phyloP scores from a whole-genome alignment of 2,797 vertebrate genomes.

The Sciurus vulgaris region DNA sequence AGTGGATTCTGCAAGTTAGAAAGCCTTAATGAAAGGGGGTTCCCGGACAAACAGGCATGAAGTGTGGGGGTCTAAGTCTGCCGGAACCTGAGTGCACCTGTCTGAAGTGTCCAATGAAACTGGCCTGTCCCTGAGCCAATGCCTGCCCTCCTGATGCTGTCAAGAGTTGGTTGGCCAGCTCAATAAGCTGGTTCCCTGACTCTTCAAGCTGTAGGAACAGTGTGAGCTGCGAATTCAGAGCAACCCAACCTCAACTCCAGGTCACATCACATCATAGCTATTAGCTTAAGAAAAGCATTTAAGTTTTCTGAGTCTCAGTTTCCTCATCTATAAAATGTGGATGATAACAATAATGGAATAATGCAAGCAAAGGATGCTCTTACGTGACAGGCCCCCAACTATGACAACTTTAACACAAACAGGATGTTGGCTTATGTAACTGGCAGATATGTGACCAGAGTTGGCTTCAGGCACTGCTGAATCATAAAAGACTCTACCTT shows the following conservation, averaged over 20 bases:
- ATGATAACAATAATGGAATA: neutral
- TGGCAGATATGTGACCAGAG: neutral
- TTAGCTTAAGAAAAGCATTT: neutral
- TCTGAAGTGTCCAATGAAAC: neutral
- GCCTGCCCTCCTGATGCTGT: neutral
- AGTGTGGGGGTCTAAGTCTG: neutral
- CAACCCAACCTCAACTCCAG: neutral
- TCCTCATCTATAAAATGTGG: neutral
- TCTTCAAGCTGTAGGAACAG: neutral
- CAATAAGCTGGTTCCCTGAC: neutral
- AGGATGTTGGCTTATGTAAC: neutral
- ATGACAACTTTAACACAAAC: neutral
- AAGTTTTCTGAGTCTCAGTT: neutral
- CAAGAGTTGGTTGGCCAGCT: neutral
- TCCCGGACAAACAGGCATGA: neutral
- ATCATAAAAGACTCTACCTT: neutral
- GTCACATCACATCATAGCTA: neutral
- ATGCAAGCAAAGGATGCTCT: neutral
- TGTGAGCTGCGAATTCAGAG: neutral
- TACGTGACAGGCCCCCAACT: neutral
- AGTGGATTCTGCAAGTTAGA: neutral
- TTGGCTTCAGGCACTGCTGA: neutral
- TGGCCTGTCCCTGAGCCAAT: neutral
- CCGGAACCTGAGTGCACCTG: neutral
- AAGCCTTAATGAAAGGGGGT: neutral